phyloP scores from a whole-genome alignment of 1,140 invertebrate genomes.

The Lordiphosa mommai region DNA sequence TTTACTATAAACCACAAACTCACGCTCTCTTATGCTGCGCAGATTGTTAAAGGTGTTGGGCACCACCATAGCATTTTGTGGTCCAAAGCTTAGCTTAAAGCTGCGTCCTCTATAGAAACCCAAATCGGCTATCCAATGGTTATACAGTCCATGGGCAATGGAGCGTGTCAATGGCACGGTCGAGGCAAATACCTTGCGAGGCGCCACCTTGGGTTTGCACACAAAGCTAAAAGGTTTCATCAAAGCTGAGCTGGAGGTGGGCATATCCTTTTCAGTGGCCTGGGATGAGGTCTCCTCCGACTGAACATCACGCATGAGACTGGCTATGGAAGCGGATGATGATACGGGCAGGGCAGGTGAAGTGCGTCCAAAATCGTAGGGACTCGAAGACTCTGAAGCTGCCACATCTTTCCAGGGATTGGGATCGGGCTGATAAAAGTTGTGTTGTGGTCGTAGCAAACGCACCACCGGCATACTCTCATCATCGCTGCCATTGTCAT shows the following conservation, averaged over 20 bases:
- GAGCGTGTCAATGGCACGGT: slow-evolving; percentile 80
- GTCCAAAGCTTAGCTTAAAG: slow-evolving; percentile 88
- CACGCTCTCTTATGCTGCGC: slow-evolving; percentile 37
- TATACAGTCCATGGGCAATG: slow-evolving; percentile 80
- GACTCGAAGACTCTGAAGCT: slow-evolving; percentile 57
- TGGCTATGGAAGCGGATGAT: slow-evolving; percentile 55
- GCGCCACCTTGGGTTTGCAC: slow-evolving; percentile 66
- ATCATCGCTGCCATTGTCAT: slow-evolving; percentile 47
- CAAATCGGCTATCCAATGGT: slow-evolving; percentile 84
- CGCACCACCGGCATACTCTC: slow-evolving; percentile 6
- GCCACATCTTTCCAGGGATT: slow-evolving; percentile 40
- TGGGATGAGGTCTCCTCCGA: slow-evolving; percentile 50
- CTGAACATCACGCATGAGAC: slow-evolving; percentile 49
- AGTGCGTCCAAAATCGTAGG: slow-evolving; percentile 46
- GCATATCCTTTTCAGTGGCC: slow-evolving; percentile 26
- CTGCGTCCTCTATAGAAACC: slow-evolving; percentile 84
- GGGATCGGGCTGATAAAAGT: slow-evolving; percentile 10
- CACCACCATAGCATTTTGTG: slow-evolving; percentile 83
- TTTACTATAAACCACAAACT: neutral
- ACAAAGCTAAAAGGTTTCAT: slow-evolving; percentile 46
- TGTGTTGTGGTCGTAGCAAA: neutral
- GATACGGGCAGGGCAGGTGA: slow-evolving; percentile 43
- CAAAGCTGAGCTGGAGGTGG: neutral
- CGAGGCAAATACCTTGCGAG: slow-evolving; percentile 79
- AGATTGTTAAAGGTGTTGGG: slow-evolving; percentile 60